phyloP scores from a whole-genome alignment of 2,888 invertebrate species.

The Napeogenes inachia region DNA sequence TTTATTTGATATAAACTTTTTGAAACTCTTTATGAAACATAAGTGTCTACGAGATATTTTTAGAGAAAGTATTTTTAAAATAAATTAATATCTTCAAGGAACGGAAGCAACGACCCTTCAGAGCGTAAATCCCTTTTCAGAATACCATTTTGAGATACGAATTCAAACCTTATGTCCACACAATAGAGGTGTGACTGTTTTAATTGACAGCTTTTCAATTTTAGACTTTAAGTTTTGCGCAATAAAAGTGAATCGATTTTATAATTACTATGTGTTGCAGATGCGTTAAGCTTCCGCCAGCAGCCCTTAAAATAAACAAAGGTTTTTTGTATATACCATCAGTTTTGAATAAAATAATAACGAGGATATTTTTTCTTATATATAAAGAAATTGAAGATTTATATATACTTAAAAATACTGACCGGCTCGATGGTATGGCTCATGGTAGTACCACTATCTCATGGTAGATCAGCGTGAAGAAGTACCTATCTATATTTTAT shows the following conservation, averaged over 20 bases:
- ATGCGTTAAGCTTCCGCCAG: not conserved
- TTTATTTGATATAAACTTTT: too few species aligned
- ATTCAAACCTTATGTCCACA: not conserved
- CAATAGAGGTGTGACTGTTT: not conserved
- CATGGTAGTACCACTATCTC: too few species aligned
- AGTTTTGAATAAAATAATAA: not conserved
- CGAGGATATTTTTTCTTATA: too few species aligned
- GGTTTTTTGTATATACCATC: not conserved
- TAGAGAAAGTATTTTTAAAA: not conserved
- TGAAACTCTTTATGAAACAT: too few species aligned
- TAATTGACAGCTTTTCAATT: not conserved
- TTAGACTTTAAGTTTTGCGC: not conserved
- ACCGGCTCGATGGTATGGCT: too few species aligned
- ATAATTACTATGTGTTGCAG: not conserved
- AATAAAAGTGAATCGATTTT: not conserved
- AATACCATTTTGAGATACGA: constrained; percentile 3
- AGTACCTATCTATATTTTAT: too few species aligned
- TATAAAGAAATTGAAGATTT: too few species aligned
- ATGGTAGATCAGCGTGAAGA: too few species aligned
- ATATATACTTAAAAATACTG: too few species aligned
- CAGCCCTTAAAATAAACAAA: constrained; percentile 3
- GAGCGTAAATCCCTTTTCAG: constrained; percentile 14
- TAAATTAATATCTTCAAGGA: constrained; percentile 7
- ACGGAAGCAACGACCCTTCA: constrained; percentile 11
- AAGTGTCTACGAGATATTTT: too few species aligned